A percentile compares a stretch with the other conserved stretches of the same genome.
Conservation (phyloP, 2,888 invertebrate genomes). For the Salticus scenicus region DNA sequence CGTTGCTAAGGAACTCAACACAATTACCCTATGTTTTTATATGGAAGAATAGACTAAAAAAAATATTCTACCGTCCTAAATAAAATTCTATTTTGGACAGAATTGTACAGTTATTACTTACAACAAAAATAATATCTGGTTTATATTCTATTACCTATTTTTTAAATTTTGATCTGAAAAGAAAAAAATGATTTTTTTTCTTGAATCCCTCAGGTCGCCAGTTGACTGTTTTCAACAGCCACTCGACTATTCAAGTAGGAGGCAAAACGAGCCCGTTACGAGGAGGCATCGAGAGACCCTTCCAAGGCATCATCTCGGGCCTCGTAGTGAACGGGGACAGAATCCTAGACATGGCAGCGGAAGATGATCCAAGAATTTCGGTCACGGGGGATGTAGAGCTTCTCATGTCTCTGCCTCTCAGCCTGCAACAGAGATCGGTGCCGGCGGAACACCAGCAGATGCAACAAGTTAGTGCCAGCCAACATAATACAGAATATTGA, state of each 20-base stretch:
- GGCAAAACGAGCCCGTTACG: conserved; percentile 84
- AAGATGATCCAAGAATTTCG: conserved; percentile 85
- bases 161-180: too few species aligned
- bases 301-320: conserved; percentile 91
- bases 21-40: too few species aligned
- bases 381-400: conserved; percentile 88
- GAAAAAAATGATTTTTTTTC: too few species aligned
- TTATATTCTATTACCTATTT: too few species aligned
- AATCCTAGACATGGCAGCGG: conserved; percentile 86
- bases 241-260: conserved; percentile 91
- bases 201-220: conserved; percentile 86
- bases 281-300: conserved; percentile 85
- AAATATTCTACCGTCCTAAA: too few species aligned
- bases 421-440: conserved; percentile 48
- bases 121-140: too few species aligned
- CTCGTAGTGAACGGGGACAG: conserved; percentile 91
- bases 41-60: too few species aligned
- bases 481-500: too few species aligned
- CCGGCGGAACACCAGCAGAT: conserved; percentile 48
- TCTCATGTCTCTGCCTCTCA: conserved; percentile 72
- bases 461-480: conserved; percentile 36
- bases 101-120: too few species aligned
- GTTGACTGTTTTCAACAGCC: conserved; percentile 91
- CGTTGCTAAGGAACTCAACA: too few species aligned
- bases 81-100: too few species aligned